Percentiles rank a stretch among this genome's conserved stretches.
phyloP scores from a whole-genome alignment of 2,113 vertebrate species.

The Mormyrus lacerda region DNA sequence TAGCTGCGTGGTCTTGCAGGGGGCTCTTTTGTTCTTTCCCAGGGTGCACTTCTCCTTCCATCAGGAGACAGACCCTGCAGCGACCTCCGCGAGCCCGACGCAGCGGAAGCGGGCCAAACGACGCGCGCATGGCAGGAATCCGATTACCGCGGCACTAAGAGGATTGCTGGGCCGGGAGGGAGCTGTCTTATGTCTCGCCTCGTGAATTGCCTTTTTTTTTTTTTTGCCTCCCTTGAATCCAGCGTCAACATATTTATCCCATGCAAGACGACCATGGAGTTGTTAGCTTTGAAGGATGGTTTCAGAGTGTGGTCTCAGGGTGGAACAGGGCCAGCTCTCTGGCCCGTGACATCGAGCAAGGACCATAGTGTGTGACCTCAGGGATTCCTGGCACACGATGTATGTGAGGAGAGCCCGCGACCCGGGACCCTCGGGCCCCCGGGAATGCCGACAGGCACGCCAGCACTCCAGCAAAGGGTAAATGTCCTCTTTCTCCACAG shows the following conservation, averaged over 20 bases:
- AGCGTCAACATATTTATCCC: slow-evolving; percentile 9
- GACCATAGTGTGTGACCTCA: background rate
- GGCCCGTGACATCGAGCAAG: background rate
- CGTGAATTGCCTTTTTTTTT: background rate
- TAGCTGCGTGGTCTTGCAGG: background rate
- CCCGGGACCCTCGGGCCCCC: too few relatives aligned
- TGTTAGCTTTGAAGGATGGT: background rate
- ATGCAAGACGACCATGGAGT: background rate
- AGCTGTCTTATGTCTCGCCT: slow-evolving; percentile 2
- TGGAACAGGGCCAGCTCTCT: background rate
- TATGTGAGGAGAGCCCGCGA: background rate
- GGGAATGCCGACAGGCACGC: background rate
- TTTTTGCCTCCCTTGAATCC: background rate
- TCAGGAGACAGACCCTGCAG: background rate
- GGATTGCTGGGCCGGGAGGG: slow-evolving; percentile 7
- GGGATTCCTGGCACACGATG: background rate
- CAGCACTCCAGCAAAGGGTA: background rate
- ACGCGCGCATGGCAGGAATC: slow-evolving; percentile 4
- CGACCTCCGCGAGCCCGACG: background rate
- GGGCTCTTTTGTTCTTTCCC: slow-evolving; percentile 1
- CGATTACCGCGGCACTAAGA: slow-evolving; percentile 12
- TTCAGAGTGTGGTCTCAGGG: background rate
- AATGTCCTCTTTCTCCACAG: slow-evolving; percentile 3
- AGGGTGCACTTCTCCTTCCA: background rate
- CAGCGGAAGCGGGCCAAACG: background rate